Evolutionary conservation across 2,888 invertebrate species (phyloP).

Genomic region (Antheraea assamensis): DNA sequence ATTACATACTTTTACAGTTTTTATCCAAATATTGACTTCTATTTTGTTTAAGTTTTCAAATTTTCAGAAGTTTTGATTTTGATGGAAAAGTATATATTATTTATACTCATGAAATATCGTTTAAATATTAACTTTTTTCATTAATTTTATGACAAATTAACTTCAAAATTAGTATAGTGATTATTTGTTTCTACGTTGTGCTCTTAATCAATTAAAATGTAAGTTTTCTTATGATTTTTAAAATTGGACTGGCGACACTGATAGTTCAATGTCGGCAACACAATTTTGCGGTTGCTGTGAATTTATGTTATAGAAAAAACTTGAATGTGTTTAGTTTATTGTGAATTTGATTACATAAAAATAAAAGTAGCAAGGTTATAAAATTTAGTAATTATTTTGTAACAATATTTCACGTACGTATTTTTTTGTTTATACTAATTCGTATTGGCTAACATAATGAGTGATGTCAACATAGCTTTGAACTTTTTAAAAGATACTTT

Average conservation of each 20-base stretch:
- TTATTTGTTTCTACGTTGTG: no score
- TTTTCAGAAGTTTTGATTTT: no score
- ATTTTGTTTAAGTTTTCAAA: no score
- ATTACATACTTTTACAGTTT: no score
- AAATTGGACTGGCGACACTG: not conserved
- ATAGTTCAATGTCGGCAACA: not conserved
- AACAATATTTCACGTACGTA: constrained; percentile 40
- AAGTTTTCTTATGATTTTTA: not conserved
- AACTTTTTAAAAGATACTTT: constrained; percentile 45
- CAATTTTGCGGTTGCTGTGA: constrained; percentile 8
- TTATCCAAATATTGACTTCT: no score
- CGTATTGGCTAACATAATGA: constrained; percentile 40
- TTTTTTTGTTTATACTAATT: constrained; percentile 27
- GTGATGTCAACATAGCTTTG: constrained; percentile 53
- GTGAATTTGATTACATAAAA: constrained; percentile 26
- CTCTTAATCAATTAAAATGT: no score
- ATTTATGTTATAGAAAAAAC: constrained; percentile 21
- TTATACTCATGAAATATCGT: no score
- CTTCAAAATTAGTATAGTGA: no score
- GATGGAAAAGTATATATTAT: no score
- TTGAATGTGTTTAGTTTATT: constrained; percentile 22
- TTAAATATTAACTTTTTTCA: no score
- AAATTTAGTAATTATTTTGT: constrained; percentile 21
- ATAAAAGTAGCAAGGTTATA: constrained; percentile 31
- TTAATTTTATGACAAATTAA: no score